Evolutionary conservation across 2,888 invertebrate genomes (phyloP).

Genomic region (Creontiades dilutus): DNA sequence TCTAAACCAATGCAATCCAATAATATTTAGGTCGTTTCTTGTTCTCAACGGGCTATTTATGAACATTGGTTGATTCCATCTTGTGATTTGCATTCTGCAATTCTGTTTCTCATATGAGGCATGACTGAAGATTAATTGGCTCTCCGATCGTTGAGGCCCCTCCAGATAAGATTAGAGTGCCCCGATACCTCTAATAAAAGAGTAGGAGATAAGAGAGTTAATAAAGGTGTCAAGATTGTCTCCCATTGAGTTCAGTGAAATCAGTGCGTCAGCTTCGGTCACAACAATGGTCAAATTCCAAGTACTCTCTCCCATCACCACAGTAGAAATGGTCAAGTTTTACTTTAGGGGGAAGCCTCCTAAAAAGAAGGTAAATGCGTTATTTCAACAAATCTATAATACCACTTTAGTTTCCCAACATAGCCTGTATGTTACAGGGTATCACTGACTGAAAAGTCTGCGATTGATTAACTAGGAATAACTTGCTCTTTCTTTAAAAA

Average conservation of each 20-base stretch:
- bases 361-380: not conserved
- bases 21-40: not conserved
- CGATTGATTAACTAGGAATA: too few relatives aligned
- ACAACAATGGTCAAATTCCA: not conserved
- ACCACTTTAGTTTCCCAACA: too few relatives aligned
- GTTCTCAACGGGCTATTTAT: not conserved
- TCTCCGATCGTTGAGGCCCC: not conserved
- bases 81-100: not conserved
- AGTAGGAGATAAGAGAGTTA: not conserved
- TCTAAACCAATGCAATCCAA: not conserved
- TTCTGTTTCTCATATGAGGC: not conserved
- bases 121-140: not conserved
- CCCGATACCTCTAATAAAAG: not conserved
- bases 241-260: not conserved
- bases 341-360: not conserved
- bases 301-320: not conserved
- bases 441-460: too few relatives aligned
- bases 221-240: not conserved
- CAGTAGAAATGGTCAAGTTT: conserved; percentile 30
- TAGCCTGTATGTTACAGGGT: too few relatives aligned
- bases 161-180: conserved; percentile 15
- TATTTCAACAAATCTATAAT: too few relatives aligned
- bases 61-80: not conserved
- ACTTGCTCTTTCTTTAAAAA: too few relatives aligned
- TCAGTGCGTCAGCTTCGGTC: conserved; percentile 5